A percentile compares a stretch with the other conserved stretches of the same genome.
phyloP scores from a whole-genome alignment of 2,888 invertebrate species.

The Teinopalpus imperialis region DNA sequence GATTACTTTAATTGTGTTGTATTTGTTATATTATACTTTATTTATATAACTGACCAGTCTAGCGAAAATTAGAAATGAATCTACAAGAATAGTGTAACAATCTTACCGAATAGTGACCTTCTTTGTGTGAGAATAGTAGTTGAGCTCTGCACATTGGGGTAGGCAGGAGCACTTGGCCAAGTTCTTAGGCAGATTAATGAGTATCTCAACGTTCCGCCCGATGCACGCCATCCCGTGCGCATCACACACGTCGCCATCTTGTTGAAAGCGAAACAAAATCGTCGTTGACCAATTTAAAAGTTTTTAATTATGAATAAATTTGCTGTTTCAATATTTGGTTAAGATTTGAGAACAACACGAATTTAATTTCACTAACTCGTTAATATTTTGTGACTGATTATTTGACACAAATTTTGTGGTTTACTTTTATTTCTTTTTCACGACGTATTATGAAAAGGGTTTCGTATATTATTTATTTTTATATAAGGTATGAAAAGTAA shows the following conservation, averaged over 20 bases:
- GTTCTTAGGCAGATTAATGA: conserved; percentile 75
- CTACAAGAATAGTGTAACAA: background rate
- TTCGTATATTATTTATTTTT: too few relatives aligned
- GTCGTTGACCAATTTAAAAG: background rate
- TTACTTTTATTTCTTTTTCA: too few relatives aligned
- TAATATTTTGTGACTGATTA: background rate
- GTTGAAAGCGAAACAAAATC: conserved; percentile 18
- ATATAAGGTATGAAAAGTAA: too few relatives aligned
- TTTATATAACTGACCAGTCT: too few relatives aligned
- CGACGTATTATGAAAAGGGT: too few relatives aligned
- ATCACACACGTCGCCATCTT: conserved; percentile 77
- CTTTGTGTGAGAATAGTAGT: conserved; percentile 75
- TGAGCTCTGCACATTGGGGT: conserved; percentile 75
- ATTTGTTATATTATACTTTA: too few relatives aligned
- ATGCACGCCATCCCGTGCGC: conserved; percentile 79
- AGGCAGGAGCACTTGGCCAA: conserved; percentile 74
- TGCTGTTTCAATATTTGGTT: background rate
- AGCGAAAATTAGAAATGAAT: too few relatives aligned
- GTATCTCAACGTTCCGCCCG: conserved; percentile 72
- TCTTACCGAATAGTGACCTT: conserved; percentile 72
- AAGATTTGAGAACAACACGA: background rate
- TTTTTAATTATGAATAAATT: too few relatives aligned
- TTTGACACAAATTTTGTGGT: too few relatives aligned
- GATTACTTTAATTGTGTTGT: too few relatives aligned
- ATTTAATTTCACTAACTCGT: background rate